A percentile compares a stretch with the other conserved stretches of the same genome.
phyloP scores from a whole-genome alignment of 2,113 vertebrate genomes.

The Sinosuthora webbiana region DNA sequence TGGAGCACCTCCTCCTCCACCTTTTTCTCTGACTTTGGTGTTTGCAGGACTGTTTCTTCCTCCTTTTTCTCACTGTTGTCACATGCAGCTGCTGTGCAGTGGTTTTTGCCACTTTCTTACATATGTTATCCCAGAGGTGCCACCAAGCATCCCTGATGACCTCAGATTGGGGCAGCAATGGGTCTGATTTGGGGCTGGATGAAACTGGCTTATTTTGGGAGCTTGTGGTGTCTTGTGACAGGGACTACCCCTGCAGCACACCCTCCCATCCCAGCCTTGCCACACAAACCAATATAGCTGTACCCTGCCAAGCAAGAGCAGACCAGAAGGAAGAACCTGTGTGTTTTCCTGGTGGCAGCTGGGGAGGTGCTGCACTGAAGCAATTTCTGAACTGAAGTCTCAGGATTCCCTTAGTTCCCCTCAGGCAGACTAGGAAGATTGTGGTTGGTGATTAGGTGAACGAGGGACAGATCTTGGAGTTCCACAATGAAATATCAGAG shows the following conservation, averaged over 20 bases:
- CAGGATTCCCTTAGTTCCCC: not conserved
- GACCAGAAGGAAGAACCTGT: not conserved
- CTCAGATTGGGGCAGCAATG: not conserved
- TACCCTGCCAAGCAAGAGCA: not conserved
- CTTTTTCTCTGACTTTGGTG: not conserved
- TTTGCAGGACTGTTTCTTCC: not conserved
- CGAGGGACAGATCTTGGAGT: not conserved
- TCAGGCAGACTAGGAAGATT: not conserved
- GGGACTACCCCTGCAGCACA: not conserved
- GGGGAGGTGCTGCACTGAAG: not conserved
- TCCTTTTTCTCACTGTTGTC: not conserved
- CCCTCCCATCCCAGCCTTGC: rapidly evolving
- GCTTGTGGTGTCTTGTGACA: not conserved
- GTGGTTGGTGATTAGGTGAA: not conserved
- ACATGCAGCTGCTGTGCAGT: not conserved
- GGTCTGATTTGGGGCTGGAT: not conserved
- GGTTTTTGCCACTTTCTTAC: not conserved
- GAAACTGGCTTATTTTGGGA: not conserved
- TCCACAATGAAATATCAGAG: not conserved
- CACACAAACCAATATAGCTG: not conserved
- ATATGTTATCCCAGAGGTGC: too few species aligned
- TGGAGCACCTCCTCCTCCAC: not conserved
- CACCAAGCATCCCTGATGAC: not conserved
- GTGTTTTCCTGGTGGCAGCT: not conserved
- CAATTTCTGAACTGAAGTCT: not conserved